phyloP scores from a whole-genome alignment of 2,113 vertebrate species.

The Passer domesticus region DNA sequence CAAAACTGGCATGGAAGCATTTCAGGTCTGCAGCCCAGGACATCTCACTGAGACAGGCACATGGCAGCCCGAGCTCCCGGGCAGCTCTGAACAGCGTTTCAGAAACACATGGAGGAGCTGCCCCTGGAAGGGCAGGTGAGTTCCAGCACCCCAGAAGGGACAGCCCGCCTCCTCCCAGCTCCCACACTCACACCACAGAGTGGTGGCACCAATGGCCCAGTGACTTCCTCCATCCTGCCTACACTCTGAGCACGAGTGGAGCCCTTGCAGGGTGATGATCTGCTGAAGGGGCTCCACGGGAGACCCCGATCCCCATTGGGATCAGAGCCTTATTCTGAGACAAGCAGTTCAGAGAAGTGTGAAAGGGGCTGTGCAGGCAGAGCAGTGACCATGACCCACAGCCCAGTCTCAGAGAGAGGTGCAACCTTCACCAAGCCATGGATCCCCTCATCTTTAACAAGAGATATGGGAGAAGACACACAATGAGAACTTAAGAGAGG shows the following conservation, averaged over 20 bases:
- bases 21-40: background rate
- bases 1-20: background rate
- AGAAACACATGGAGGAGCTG: background rate
- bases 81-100: background rate
- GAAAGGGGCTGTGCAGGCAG: background rate
- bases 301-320: background rate
- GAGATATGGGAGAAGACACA: background rate
- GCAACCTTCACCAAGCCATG: background rate
- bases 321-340: background rate
- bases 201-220: accelerated
- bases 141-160: background rate
- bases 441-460: background rate
- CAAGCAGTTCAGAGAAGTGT: background rate
- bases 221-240: background rate
- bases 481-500: background rate
- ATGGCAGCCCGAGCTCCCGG: background rate
- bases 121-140: background rate
- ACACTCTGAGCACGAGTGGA: background rate
- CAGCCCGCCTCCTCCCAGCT: background rate
- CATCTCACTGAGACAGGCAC: accelerated
- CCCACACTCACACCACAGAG: accelerated
- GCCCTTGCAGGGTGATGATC: accelerated
- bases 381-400: background rate
- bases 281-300: accelerated
- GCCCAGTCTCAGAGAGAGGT: background rate